These are phyloP conservation scores for Tragulus kanchil DNA, from an alignment of 2,113 vertebrate species.

Conservation along the genomic window DNA sequence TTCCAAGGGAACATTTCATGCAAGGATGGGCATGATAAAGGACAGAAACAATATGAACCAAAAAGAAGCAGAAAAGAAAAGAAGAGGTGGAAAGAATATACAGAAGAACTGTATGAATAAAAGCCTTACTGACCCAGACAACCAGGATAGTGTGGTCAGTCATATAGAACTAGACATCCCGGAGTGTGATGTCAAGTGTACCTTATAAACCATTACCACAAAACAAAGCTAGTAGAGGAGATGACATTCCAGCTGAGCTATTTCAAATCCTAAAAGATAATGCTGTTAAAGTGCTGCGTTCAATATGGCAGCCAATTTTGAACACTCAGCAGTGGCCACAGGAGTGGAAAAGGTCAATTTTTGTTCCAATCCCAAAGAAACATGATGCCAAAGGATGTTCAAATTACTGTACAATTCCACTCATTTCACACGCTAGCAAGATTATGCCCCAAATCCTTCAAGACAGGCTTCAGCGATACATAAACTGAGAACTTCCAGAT, in stretches of 20 bases:
- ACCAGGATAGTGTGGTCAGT: not conserved
- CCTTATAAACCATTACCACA: not conserved
- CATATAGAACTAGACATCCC: not conserved
- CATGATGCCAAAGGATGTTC: not conserved
- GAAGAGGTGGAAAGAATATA: not conserved
- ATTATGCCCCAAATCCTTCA: not conserved
- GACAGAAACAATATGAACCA: not conserved
- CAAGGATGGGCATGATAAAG: not conserved
- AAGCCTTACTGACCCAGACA: not conserved
- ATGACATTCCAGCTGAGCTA: not conserved
- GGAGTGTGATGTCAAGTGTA: not conserved
- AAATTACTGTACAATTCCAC: not conserved
- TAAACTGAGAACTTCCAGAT: not conserved
- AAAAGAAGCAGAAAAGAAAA: not conserved
- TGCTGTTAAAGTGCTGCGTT: not conserved
- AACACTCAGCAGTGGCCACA: not conserved
- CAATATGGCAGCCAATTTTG: not conserved
- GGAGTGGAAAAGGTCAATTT: not conserved
- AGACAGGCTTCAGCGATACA: not conserved
- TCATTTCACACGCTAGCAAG: not conserved
- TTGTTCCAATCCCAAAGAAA: not conserved
- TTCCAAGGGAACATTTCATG: not conserved
- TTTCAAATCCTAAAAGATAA: not conserved
- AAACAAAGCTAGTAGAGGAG: not conserved
- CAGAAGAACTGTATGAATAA: not conserved